Conservation (phyloP, 1,140 invertebrate genomes). For the Trachymyrmex cornetzi region DNA sequence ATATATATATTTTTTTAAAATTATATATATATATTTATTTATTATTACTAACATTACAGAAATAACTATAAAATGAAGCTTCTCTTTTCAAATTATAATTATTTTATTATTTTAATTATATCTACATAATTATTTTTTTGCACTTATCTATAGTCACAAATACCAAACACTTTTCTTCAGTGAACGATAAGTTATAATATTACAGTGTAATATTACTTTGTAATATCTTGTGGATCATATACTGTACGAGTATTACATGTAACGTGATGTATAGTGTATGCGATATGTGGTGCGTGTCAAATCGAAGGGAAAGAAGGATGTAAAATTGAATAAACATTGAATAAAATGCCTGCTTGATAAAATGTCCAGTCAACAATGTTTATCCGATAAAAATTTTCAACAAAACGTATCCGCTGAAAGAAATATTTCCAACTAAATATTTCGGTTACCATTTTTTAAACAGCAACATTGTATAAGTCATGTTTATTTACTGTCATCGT, state of each 20-base stretch:
- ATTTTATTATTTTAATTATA: no score
- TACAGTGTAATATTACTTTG: not conserved
- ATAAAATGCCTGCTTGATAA: constrained; percentile 33
- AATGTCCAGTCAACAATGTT: constrained; percentile 5
- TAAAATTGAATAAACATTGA: constrained; percentile 27
- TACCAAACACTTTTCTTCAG: no score
- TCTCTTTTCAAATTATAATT: no score
- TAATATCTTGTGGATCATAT: not conserved
- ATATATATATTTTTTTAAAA: no score
- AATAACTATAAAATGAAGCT: no score
- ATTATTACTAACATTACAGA: no score
- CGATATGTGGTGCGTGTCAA: not conserved
- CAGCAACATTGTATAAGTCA: not conserved
- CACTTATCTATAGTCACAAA: no score
- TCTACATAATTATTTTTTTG: no score
- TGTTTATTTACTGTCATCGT: constrained; percentile 5
- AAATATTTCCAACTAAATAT: constrained; percentile 24
- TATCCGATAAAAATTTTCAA: constrained; percentile 7
- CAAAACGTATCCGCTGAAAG: not conserved
- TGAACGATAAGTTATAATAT: constrained; percentile 3
- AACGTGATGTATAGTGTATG: constrained; percentile 15
- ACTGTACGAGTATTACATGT: not conserved
- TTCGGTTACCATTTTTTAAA: not conserved
- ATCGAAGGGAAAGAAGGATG: not conserved
- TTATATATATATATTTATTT: no score